Percentiles rank a stretch among this genome's conserved stretches.
Evolutionary conservation across 2,797 vertebrate genomes (phyloP).

Genomic region (Gymnothorax reevesii): DNA sequence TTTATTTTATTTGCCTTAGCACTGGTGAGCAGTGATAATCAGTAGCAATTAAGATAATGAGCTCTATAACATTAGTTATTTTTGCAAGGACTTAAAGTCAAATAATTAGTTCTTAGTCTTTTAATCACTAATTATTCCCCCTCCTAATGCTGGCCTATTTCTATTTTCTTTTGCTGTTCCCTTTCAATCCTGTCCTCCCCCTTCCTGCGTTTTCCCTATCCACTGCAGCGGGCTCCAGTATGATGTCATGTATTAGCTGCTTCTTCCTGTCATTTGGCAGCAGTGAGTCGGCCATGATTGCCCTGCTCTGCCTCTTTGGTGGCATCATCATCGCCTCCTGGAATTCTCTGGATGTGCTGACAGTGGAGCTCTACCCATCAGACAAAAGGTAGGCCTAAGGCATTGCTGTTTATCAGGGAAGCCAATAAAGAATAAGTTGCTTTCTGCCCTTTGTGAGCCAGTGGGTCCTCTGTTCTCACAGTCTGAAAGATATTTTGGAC

Average conservation of each 20-base stretch:
- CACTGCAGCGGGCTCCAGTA: conserved; percentile 88
- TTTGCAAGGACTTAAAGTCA: conserved; percentile 1
- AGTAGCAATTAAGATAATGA: neutral
- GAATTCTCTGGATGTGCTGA: conserved; percentile 93
- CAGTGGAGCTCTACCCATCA: conserved; percentile 94
- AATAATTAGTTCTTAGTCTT: neutral
- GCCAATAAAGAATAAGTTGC: neutral
- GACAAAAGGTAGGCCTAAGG: conserved; percentile 82
- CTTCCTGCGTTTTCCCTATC: neutral
- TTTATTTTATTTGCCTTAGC: neutral
- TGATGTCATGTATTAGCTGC: conserved; percentile 95
- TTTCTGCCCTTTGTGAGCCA: neutral
- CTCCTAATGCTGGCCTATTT: neutral
- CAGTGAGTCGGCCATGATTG: conserved; percentile 97
- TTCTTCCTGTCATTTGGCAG: conserved; percentile 97
- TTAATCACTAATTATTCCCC: neutral
- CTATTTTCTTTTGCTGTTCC: neutral
- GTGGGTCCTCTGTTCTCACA: neutral
- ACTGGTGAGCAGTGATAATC: neutral
- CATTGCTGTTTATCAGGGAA: neutral
- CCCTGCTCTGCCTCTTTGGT: conserved; percentile 93
- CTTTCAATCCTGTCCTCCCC: neutral
- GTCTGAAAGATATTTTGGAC: neutral
- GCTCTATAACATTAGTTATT: neutral
- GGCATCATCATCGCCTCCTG: conserved; percentile 97